These are phyloP conservation scores for Abramis brama DNA, from an alignment of 2,113 vertebrate genomes.

Conservation along the genomic window DNA sequence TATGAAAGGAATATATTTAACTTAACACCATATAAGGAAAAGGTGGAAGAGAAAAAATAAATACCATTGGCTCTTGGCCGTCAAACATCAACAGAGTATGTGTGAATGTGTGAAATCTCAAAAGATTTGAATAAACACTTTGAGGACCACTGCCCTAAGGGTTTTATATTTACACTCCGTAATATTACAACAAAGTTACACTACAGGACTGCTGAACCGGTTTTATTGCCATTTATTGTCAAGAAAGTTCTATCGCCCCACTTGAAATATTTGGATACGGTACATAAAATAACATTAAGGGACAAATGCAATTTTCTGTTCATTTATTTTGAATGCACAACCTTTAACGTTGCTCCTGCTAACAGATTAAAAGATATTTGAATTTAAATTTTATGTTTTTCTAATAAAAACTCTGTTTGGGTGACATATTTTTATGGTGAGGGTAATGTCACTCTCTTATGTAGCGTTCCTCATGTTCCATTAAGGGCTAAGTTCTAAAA, in stretches of 20 bases:
- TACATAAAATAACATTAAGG: slow-evolving; percentile 19
- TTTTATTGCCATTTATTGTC: slow-evolving; percentile 31
- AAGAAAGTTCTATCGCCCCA: neutral
- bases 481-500: neutral
- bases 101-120: neutral
- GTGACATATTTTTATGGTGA: slow-evolving; percentile 30
- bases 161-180: neutral
- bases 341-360: slow-evolving; percentile 22
- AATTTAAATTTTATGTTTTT: slow-evolving; percentile 17
- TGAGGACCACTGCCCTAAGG: slow-evolving; percentile 11
- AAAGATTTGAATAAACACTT: neutral
- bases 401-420: slow-evolving; percentile 24
- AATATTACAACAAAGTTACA: neutral
- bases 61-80: neutral
- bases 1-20: neutral
- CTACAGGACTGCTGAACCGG: neutral
- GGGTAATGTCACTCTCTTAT: slow-evolving; percentile 2
- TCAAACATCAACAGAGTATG: neutral
- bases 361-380: slow-evolving; percentile 1
- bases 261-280: slow-evolving; percentile 18
- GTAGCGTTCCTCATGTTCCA: neutral
- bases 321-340: slow-evolving; percentile 37
- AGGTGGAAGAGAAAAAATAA: neutral
- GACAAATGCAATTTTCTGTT: slow-evolving; percentile 28
- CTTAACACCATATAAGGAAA: neutral